Evolutionary conservation across 2,113 vertebrate species (phyloP).

Genomic region (Myiopsitta monachus): DNA sequence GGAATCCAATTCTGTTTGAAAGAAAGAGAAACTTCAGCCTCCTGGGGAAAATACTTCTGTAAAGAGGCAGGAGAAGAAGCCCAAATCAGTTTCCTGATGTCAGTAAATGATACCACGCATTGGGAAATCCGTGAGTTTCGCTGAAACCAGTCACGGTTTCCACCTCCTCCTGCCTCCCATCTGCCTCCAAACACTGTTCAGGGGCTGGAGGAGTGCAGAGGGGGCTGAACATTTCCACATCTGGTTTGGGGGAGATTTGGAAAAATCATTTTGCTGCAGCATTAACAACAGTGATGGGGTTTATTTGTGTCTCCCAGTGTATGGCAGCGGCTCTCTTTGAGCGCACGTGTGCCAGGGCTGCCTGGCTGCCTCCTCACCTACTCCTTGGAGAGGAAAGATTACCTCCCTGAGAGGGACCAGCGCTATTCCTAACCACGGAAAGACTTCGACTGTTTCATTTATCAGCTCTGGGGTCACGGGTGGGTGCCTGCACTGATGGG

Average conservation of each 20-base stretch:
- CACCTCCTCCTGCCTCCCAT: conserved; percentile 34
- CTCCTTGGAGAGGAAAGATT: neutral
- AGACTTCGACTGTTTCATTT: neutral
- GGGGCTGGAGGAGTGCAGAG: conserved; percentile 29
- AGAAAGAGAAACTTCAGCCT: conserved; percentile 22
- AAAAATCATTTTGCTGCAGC: conserved; percentile 58
- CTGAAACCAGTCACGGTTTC: conserved; percentile 49
- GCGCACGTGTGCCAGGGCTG: neutral
- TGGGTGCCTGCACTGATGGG: rapidly evolving
- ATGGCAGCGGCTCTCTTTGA: neutral
- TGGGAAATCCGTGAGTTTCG: conserved; percentile 48
- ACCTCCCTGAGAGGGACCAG: neutral
- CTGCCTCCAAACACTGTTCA: conserved; percentile 19
- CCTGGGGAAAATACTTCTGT: neutral
- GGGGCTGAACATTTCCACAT: conserved; percentile 73
- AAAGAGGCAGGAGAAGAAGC: conserved; percentile 48
- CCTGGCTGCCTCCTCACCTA: neutral
- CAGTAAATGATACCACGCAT: conserved; percentile 32
- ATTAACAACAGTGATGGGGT: conserved; percentile 21
- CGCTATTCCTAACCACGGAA: neutral
- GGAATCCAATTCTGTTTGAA: conserved; percentile 9
- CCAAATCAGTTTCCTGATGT: conserved; percentile 34
- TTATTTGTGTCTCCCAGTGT: conserved; percentile 34
- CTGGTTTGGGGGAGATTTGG: conserved; percentile 62
- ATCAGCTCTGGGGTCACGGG: rapidly evolving